phyloP scores from a whole-genome alignment of 37 sponge, comb jelly and placozoan species.

The Beroe ovata region DNA sequence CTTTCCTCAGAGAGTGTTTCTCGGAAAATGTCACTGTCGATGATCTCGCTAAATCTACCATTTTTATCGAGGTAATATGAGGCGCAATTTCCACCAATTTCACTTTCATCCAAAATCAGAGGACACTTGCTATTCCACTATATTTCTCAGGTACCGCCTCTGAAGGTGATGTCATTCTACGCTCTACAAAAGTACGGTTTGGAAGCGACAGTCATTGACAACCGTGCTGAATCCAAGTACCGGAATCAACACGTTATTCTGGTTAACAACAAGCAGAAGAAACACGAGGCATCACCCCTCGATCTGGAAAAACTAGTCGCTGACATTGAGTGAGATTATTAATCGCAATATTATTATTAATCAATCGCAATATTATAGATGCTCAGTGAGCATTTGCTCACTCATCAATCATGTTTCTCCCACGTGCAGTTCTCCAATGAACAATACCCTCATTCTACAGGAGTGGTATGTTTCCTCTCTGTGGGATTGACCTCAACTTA shows the following conservation, averaged over 20 bases:
- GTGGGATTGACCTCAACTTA: conserved; percentile 17
- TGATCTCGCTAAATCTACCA: background rate
- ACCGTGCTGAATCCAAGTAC: background rate
- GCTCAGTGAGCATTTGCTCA: no score
- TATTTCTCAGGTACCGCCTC: conserved; percentile 51
- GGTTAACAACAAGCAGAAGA: conserved; percentile 26
- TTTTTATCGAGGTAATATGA: conserved; percentile 32
- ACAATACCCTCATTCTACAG: background rate
- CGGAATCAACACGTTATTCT: background rate
- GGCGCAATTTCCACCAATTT: no score
- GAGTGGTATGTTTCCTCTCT: conserved; percentile 54
- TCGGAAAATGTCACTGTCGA: background rate
- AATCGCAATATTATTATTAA: no score
- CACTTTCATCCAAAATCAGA: no score
- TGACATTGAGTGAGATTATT: conserved; percentile 40
- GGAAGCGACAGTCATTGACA: background rate
- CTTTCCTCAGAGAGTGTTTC: conserved; percentile 21
- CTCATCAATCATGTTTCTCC: no score
- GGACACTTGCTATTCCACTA: no score
- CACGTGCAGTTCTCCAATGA: no score
- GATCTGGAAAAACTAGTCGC: conserved; percentile 31
- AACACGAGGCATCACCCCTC: background rate
- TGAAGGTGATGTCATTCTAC: conserved; percentile 45
- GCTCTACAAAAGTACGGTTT: background rate
- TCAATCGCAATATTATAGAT: no score